A percentile compares a stretch with the other conserved stretches of the same genome.
phyloP scores from a whole-genome alignment of 2,113 vertebrate genomes.

The Dissostichus mawsoni region DNA sequence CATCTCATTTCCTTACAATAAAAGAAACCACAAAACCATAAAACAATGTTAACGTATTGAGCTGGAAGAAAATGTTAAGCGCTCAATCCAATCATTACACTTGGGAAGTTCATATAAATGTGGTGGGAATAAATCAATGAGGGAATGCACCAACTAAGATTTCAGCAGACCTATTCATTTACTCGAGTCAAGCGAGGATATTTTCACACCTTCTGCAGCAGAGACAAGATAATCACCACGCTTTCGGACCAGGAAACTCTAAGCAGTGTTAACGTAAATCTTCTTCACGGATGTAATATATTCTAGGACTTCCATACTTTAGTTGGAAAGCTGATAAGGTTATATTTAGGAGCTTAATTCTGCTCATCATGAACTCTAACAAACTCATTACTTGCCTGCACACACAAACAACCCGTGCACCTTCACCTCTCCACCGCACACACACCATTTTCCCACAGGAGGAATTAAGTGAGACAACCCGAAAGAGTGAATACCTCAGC shows the following conservation, averaged over 20 bases:
- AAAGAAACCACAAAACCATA: slow-evolving; percentile 52
- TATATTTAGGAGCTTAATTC: background rate
- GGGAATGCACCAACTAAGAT: slow-evolving; percentile 60
- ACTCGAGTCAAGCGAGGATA: slow-evolving; percentile 63
- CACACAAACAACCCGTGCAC: slow-evolving; percentile 14
- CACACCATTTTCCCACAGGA: slow-evolving; percentile 59
- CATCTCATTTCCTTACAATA: slow-evolving; percentile 5
- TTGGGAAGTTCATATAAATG: slow-evolving; percentile 59
- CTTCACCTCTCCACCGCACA: slow-evolving; percentile 34
- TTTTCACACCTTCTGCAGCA: slow-evolving; percentile 45
- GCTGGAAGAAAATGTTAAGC: slow-evolving; percentile 71
- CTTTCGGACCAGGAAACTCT: slow-evolving; percentile 3
- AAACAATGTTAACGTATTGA: slow-evolving; percentile 62
- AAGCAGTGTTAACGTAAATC: background rate
- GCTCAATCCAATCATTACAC: slow-evolving; percentile 66
- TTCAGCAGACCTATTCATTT: slow-evolving; percentile 70
- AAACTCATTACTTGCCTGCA: slow-evolving; percentile 11
- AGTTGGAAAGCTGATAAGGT: slow-evolving; percentile 7
- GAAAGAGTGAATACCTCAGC: slow-evolving; percentile 86
- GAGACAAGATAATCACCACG: background rate
- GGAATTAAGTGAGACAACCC: slow-evolving; percentile 57
- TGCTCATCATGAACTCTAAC: background rate
- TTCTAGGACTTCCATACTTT: background rate
- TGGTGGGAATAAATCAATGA: slow-evolving; percentile 74
- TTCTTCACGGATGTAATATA: slow-evolving; percentile 19